Percentiles rank a stretch among this genome's conserved stretches.
Evolutionary conservation across 2,888 invertebrate genomes (phyloP).

Genomic region (Drosophila infuscata): DNA sequence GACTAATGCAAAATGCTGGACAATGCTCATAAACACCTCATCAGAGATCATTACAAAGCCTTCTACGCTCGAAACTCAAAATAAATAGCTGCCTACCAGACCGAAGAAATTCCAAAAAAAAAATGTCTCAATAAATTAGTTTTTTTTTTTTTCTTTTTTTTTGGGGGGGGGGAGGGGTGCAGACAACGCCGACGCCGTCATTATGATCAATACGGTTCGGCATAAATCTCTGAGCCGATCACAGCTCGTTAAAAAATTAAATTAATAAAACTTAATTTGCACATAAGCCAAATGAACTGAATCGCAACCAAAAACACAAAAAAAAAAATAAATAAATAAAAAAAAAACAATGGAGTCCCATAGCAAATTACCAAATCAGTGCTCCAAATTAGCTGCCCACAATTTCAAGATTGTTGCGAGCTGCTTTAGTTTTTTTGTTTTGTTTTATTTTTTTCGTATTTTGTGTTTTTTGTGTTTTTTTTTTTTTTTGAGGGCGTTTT

Average conservation of each 20-base stretch:
- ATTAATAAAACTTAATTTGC: conserved; percentile 79
- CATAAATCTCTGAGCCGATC: conserved; percentile 70
- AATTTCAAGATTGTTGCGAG: conserved; percentile 35
- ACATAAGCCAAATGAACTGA: conserved; percentile 49
- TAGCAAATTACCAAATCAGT: conserved; percentile 71
- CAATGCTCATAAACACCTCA: conserved; percentile 75
- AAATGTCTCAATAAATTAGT: conserved; percentile 72
- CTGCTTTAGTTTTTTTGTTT: conserved; percentile 12
- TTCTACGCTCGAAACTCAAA: conserved; percentile 69
- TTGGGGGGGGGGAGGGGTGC: conserved; percentile 11
- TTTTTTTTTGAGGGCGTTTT: conserved; percentile 61
- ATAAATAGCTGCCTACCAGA: conserved; percentile 50
- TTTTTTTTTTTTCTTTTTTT: not conserved
- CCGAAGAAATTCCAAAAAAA: conserved; percentile 35
- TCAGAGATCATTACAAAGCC: conserved; percentile 75
- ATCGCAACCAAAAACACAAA: conserved; percentile 21
- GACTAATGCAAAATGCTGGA: conserved; percentile 74
- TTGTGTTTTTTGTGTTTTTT: conserved; percentile 1
- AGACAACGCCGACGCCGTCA: conserved; percentile 12
- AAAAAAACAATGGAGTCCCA: conserved; percentile 52
- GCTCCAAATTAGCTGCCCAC: conserved; percentile 76
- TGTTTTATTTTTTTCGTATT: conserved; percentile 2
- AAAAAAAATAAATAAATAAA: not conserved
- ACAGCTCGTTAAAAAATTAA: conserved; percentile 77
- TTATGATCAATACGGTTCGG: conserved; percentile 20